phyloP scores from a whole-genome alignment of 2,888 invertebrate genomes.

The Eristalis pertinax region DNA sequence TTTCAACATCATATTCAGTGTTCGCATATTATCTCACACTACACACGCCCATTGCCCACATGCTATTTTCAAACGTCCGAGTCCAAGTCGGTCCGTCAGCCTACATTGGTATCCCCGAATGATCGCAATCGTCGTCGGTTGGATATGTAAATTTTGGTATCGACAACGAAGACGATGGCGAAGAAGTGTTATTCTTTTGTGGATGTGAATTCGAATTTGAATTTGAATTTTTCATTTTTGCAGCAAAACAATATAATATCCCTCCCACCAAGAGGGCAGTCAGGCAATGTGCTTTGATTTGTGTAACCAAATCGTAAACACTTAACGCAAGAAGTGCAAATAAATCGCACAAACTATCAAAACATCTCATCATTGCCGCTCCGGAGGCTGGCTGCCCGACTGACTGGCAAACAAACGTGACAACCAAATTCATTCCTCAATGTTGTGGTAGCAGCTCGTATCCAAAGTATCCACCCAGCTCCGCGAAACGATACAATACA shows the following conservation, averaged over 20 bases:
- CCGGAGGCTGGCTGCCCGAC: neutral
- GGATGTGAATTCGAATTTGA: neutral
- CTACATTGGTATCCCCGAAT: neutral
- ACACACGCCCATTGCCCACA: conserved; percentile 41
- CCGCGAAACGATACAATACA: conserved; percentile 26
- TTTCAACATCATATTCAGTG: conserved; percentile 16
- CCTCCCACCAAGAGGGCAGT: neutral
- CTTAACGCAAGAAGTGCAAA: conserved; percentile 61
- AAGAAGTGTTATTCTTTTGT: conserved; percentile 10
- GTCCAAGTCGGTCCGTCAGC: neutral
- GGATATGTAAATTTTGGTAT: conserved; percentile 55
- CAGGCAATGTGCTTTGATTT: conserved; percentile 30
- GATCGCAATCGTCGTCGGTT: conserved; percentile 23
- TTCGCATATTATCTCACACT: conserved; percentile 51
- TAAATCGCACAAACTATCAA: conserved; percentile 64
- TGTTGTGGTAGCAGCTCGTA: neutral
- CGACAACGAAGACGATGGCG: neutral
- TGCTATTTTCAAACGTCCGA: conserved; percentile 10
- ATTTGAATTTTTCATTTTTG: neutral
- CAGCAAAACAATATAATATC: neutral
- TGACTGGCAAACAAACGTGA: conserved; percentile 54
- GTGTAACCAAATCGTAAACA: conserved; percentile 45
- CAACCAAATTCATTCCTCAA: conserved; percentile 55
- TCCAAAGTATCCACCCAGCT: neutral
- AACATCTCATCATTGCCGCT: conserved; percentile 47